phyloP scores from a whole-genome alignment of 64 coral and sea anemone genomes.

The Platygyra sinensis region DNA sequence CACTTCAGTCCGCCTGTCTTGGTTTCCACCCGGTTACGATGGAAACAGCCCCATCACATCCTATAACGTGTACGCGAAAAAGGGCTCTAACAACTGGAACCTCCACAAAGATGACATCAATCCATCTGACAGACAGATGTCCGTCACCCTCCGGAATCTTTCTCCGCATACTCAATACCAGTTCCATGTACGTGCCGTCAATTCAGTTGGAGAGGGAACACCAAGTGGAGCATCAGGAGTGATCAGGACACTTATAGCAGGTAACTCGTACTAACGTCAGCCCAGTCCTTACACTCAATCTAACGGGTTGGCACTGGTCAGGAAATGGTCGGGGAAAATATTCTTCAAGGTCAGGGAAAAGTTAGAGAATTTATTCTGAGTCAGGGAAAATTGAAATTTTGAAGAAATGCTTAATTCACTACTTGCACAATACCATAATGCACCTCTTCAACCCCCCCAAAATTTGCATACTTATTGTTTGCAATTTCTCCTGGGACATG shows the following conservation, averaged over 20 bases:
- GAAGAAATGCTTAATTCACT: no score
- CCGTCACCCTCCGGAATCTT: constrained; percentile 74
- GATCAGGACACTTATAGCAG: constrained; percentile 55
- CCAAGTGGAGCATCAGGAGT: constrained; percentile 65
- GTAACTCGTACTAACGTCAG: constrained; percentile 19
- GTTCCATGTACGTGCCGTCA: constrained; percentile 79
- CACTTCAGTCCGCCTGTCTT: constrained; percentile 69
- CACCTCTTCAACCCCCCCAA: no score
- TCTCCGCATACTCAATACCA: constrained; percentile 67
- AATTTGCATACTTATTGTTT: no score
- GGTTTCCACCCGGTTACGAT: constrained; percentile 74
- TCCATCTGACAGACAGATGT: constrained; percentile 72
- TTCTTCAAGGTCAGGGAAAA: no score
- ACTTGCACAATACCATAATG: no score
- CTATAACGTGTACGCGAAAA: constrained; percentile 71
- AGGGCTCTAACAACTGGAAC: constrained; percentile 53
- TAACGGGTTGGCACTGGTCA: no score
- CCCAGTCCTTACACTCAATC: no score
- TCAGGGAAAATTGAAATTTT: no score
- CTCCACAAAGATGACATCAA: constrained; percentile 73
- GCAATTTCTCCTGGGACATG: no score
- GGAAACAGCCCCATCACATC: constrained; percentile 84
- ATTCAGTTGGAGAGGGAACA: constrained; percentile 73
- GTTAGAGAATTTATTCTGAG: no score
- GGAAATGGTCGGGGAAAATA: no score